Conservation (phyloP, 2,113 vertebrate genomes). For the Equus przewalskii region DNA sequence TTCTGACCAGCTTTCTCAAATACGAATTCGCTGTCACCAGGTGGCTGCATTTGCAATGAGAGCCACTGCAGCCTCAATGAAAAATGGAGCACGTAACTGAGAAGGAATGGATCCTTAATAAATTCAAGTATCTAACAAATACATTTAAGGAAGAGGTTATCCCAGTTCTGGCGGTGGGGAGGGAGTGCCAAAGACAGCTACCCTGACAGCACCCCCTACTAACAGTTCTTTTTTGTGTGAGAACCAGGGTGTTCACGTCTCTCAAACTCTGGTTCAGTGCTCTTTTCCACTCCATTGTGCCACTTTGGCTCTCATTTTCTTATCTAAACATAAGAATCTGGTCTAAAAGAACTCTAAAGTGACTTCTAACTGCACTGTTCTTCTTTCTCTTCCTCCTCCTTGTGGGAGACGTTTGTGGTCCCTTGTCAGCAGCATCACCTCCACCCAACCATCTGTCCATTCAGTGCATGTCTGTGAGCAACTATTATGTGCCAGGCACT, state of each 20-base stretch:
- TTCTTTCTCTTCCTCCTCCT: not conserved
- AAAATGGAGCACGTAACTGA: not conserved
- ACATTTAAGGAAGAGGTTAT: too few relatives aligned
- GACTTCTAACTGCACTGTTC: not conserved
- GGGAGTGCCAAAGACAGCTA: not conserved
- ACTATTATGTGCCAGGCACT: not conserved
- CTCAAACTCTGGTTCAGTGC: not conserved
- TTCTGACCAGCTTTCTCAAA: constrained; percentile 31
- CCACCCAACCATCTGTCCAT: not conserved
- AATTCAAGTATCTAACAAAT: not conserved
- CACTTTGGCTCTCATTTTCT: not conserved
- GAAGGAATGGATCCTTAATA: not conserved
- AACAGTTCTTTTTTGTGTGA: not conserved
- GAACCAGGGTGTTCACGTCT: not conserved
- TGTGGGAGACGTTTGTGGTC: not conserved
- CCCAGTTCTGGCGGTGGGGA: too few relatives aligned
- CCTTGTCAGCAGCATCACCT: not conserved
- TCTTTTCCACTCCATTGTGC: not conserved
- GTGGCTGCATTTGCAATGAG: not conserved
- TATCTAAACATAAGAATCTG: not conserved
- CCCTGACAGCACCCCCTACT: not conserved
- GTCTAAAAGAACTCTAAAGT: not conserved
- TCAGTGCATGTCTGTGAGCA: not conserved
- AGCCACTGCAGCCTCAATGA: not conserved
- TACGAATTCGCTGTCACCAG: not conserved